Evolutionary conservation across 2,797 vertebrate genomes (phyloP), one percentile per base, ranked within the genome.

Genomic region (Pantherophis vulpinus): DNA sequence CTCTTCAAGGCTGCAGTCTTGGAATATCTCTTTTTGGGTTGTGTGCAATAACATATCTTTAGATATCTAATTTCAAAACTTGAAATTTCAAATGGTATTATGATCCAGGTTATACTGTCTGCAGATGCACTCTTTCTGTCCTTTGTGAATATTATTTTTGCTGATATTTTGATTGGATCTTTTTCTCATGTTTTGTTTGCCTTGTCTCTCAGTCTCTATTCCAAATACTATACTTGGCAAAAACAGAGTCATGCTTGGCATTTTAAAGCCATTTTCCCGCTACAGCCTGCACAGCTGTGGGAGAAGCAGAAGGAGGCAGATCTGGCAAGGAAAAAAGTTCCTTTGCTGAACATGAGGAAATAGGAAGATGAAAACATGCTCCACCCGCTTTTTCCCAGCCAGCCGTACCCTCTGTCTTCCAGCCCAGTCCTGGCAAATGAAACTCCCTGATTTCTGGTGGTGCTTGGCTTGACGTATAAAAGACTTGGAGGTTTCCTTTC

Each of bases 321-420:
- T 42, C 70, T 91, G 93, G 90, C 66, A 91, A 91, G 58, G 59
- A 86, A 93, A 91, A 91, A 66, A 91, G 47, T 91, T 91, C 87
- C 56, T 91, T 74, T 89, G 74, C 32, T n/a, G 25, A 10, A 90
- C 4, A 58, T 86, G 90, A 93, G 93, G 86, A 91, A 91, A 91
- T 55, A n/a, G 90, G 70, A 55, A 60, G 25, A 89, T 29, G n/a
- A 91, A 89, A 27, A 91, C 42, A 55, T 37, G 70, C 87, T 83
- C 87, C 93, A 58, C 90, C 93, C 90, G 55, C 27, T 20, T 32
- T 5, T 18, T 66, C 70, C 70, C 59, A 89, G 32, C 12, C 32
- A 63, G n/a, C 27, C 51, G 2, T 79, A 56, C 25, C 63, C 37
- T 91, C 37, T 29, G 27, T 66, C 42, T 18, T 23, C 55, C 29